These are phyloP conservation scores for Acanthosepion lycidas DNA, from an alignment of 2,888 invertebrate genomes.

Conservation along the genomic window DNA sequence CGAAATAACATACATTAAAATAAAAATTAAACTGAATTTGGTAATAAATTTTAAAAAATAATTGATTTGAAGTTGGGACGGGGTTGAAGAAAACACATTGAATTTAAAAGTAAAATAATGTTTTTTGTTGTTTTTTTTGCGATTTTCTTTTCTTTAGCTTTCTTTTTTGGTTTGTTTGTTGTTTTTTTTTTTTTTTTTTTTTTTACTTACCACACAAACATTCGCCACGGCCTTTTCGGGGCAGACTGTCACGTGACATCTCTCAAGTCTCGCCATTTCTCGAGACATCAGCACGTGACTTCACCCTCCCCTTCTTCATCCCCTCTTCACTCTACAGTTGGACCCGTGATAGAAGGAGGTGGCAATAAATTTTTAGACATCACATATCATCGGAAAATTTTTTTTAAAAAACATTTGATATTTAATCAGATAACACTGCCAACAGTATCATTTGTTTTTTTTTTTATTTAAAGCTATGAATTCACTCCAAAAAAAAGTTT, in stretches of 20 bases:
- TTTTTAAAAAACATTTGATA: no score
- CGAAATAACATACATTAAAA: background rate
- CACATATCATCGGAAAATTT: no score
- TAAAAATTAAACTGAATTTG: background rate
- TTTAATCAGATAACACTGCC: no score
- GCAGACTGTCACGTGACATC: conserved; percentile 17
- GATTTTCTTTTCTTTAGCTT: no score
- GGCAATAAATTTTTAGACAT: no score
- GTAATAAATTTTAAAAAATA: background rate
- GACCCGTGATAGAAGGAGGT: no score
- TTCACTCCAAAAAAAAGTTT: no score
- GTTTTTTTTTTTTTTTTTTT: background rate
- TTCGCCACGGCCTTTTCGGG: background rate
- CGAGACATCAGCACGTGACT: background rate
- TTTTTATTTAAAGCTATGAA: no score
- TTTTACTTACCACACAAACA: conserved; percentile 8
- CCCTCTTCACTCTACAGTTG: background rate
- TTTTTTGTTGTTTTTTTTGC: background rate
- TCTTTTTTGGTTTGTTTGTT: no score
- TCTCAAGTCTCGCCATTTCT: conserved; percentile 14
- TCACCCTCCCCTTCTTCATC: background rate
- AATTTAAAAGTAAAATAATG: background rate
- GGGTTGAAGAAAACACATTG: no score
- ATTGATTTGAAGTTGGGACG: no score
- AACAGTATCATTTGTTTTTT: no score